Percentiles rank a stretch among this genome's conserved stretches.
Conservation (phyloP, 2,113 vertebrate genomes). For the Crotalus tigris region DNA sequence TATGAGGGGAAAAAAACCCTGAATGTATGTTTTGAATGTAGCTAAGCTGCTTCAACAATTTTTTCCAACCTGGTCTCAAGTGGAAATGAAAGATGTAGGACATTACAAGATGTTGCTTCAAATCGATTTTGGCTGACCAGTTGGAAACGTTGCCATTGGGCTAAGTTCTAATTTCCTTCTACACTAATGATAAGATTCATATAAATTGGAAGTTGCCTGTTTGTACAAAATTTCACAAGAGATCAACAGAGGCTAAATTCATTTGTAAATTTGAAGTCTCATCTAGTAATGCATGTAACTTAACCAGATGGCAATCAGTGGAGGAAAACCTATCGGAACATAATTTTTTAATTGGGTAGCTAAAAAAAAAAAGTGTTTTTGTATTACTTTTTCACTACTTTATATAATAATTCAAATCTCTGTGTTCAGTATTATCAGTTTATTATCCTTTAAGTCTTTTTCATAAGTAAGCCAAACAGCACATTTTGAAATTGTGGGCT, state of each 20-base stretch:
- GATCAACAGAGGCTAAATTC: not conserved
- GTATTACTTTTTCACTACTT: not conserved
- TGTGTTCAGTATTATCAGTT: not conserved
- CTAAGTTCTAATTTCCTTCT: not conserved
- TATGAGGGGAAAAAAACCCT: not conserved
- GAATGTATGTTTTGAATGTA: not conserved
- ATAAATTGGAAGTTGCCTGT: not conserved
- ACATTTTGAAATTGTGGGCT: not conserved
- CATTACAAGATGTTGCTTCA: not conserved
- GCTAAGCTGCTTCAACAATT: not conserved
- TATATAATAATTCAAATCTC: not conserved
- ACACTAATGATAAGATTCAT: not conserved
- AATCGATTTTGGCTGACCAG: not conserved
- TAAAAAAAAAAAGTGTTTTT: constrained; percentile 7
- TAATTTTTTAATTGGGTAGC: not conserved
- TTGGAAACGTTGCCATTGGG: not conserved
- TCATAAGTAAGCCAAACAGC: constrained; percentile 2
- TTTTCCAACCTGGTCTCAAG: not conserved
- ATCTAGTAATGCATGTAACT: not conserved
- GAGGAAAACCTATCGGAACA: not conserved
- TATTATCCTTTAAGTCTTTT: not conserved
- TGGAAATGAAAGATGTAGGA: not conserved
- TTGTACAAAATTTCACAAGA: not conserved
- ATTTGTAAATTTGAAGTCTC: not conserved
- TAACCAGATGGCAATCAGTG: not conserved